phyloP scores from a whole-genome alignment of 2,113 vertebrate genomes.

The Edolisoma coerulescens region DNA sequence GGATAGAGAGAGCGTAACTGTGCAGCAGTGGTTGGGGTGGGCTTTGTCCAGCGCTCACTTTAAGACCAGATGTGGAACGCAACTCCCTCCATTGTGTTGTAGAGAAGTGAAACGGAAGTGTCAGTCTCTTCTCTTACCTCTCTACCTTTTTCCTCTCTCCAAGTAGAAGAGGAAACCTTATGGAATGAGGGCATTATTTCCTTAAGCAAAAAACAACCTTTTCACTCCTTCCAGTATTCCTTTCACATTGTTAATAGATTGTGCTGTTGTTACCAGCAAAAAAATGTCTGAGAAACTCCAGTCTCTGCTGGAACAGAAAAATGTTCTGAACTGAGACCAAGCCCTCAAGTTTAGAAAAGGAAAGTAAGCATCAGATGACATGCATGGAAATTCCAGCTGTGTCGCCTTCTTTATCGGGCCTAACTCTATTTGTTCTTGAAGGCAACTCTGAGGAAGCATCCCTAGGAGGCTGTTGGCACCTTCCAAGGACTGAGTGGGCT shows the following conservation, averaged over 20 bases:
- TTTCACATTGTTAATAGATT: background rate
- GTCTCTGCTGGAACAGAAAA: background rate
- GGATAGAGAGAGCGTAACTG: background rate
- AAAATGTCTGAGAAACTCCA: background rate
- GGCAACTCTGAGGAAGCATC: background rate
- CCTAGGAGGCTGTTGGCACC: background rate
- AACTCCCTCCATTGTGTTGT: rapidly evolving
- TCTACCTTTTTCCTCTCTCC: background rate
- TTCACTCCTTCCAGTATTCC: background rate
- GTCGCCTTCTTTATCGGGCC: background rate
- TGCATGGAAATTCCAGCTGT: background rate
- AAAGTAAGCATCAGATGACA: background rate
- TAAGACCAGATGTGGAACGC: background rate
- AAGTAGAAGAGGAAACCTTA: background rate
- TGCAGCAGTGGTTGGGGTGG: background rate
- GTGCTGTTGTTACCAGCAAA: background rate
- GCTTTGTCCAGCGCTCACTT: rapidly evolving
- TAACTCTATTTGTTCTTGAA: background rate
- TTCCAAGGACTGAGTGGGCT: background rate
- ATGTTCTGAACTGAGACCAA: background rate
- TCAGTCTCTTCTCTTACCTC: background rate
- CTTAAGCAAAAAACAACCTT: background rate
- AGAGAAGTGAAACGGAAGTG: background rate
- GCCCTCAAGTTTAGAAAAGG: background rate
- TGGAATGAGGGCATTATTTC: background rate